Evolutionary conservation across 2,888 invertebrate genomes (phyloP).

Genomic region (Hoplodrina blanda): DNA sequence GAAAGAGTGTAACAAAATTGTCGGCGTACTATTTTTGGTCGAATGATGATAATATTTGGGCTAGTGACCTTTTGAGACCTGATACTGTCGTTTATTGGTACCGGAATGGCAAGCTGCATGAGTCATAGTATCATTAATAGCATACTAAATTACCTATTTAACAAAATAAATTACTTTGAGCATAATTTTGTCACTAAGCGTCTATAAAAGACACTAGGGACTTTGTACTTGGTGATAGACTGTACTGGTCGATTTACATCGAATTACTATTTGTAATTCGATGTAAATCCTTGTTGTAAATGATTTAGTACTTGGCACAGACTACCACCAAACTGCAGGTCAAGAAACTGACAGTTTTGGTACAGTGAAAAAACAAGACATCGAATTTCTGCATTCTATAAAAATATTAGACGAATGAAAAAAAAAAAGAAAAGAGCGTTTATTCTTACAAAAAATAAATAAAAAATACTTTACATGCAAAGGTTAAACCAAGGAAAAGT

Average conservation of each 20-base stretch:
- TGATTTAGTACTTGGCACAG: too few species aligned
- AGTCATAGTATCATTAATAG: conserved; percentile 2
- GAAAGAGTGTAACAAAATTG: background rate
- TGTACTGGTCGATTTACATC: too few species aligned
- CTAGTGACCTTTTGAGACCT: conserved; percentile 2
- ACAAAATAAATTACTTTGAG: background rate
- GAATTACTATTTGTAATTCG: too few species aligned
- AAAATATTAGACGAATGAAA: background rate
- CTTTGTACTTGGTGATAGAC: background rate
- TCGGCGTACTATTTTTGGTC: background rate
- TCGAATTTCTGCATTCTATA: background rate
- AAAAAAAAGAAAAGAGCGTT: background rate
- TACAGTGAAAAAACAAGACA: background rate
- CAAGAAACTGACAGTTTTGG: background rate
- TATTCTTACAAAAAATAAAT: background rate
- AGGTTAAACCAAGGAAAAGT: conserved; percentile 22
- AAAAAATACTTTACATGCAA: background rate
- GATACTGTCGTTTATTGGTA: background rate
- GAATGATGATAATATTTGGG: conserved; percentile 5
- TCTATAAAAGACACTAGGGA: background rate
- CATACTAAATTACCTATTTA: background rate
- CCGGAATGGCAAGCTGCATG: background rate
- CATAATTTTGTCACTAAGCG: background rate
- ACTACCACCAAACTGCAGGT: too few species aligned
- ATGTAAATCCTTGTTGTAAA: too few species aligned